Evolutionary conservation across 2,888 invertebrate species (phyloP).

Genomic region (Ophonus ardosiacus): DNA sequence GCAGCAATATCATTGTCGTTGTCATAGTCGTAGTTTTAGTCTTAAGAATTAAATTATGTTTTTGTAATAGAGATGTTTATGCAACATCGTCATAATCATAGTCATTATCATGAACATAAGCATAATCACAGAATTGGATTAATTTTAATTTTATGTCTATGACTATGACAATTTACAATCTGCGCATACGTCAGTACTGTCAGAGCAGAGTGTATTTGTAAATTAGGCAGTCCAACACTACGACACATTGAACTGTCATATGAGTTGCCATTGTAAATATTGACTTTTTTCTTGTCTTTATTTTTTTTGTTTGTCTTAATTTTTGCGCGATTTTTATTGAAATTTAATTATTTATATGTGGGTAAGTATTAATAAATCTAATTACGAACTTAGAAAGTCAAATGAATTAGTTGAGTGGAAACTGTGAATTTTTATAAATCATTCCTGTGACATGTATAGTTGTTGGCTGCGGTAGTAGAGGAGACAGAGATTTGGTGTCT

Average conservation of each 20-base stretch:
- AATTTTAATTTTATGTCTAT: no score
- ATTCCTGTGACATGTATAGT: not conserved
- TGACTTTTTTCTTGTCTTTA: not conserved
- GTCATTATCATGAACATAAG: no score
- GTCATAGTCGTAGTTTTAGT: no score
- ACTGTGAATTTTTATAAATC: not conserved
- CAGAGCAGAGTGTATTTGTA: no score
- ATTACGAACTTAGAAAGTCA: not conserved
- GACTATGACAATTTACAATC: no score
- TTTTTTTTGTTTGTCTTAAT: not conserved
- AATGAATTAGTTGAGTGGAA: not conserved
- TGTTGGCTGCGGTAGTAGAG: not conserved
- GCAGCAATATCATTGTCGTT: no score
- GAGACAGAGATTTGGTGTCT: not conserved
- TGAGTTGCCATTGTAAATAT: not conserved
- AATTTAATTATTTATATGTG: not conserved
- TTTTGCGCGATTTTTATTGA: not conserved
- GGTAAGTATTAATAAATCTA: conserved; percentile 32
- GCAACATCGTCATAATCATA: no score
- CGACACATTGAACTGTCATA: not conserved
- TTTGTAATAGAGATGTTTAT: no score
- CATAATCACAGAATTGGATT: no score
- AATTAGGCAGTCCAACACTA: not conserved
- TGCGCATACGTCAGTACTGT: no score
- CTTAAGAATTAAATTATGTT: no score